Evolutionary conservation across 2,888 invertebrate species (phyloP).

Genomic region (Lithodes maja): DNA sequence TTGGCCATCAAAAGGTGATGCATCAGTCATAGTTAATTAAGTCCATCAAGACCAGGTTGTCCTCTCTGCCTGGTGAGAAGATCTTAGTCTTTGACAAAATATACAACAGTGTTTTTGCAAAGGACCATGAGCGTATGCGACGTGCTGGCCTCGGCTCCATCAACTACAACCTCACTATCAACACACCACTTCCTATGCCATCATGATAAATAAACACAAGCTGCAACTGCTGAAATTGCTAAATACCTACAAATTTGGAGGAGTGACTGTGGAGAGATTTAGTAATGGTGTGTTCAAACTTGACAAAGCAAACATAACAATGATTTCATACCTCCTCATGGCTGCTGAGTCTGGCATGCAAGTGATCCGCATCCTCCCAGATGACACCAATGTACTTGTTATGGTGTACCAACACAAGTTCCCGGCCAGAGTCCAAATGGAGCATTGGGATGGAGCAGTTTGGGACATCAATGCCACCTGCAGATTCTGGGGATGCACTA

Average conservation of each 20-base stretch:
- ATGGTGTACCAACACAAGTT: not conserved
- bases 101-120: constrained; percentile 10
- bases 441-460: constrained; percentile 6
- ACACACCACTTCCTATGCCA: not conserved
- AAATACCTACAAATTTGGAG: not conserved
- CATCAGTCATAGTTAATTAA: not conserved
- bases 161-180: constrained; percentile 19
- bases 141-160: constrained; percentile 13
- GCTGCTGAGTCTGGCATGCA: not conserved
- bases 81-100: constrained; percentile 12
- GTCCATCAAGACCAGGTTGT: not conserved
- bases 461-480: constrained; percentile 32
- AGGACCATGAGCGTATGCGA: constrained; percentile 18
- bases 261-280: not conserved
- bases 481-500: constrained; percentile 15
- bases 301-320: constrained; percentile 26
- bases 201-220: constrained; percentile 23
- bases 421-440: constrained; percentile 6
- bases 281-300: not conserved
- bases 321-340: constrained; percentile 14
- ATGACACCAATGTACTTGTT: constrained; percentile 22
- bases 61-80: not conserved
- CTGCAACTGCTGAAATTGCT: not conserved
- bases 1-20: constrained; percentile 11
- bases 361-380: not conserved